These are phyloP conservation scores for Recurvirostra avosetta DNA, from an alignment of 2,113 vertebrate species.

Conservation along the genomic window DNA sequence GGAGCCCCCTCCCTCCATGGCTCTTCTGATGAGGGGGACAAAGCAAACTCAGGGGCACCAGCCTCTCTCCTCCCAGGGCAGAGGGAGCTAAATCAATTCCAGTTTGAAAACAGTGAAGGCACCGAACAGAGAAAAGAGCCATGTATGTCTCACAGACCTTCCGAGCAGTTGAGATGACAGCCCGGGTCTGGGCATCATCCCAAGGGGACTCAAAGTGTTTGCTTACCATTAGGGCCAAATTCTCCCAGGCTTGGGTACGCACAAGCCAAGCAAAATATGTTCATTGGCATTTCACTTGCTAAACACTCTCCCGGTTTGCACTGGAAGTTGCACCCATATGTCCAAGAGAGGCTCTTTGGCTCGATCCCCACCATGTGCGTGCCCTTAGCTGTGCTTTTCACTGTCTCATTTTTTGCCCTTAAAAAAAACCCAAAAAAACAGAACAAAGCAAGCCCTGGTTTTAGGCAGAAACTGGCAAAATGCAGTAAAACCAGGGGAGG, in stretches of 20 bases:
- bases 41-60: neutral
- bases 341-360: neutral
- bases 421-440: neutral
- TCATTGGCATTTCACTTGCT: neutral
- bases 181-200: neutral
- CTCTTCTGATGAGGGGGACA: neutral
- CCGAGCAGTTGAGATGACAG: neutral
- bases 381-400: neutral
- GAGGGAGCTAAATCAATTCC: neutral
- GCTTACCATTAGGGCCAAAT: neutral
- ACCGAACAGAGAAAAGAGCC: fast-evolving
- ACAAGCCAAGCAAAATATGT: constrained; percentile 8
- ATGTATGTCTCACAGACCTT: neutral
- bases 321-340: neutral
- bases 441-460: neutral
- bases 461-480: neutral
- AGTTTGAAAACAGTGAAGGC: neutral
- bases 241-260: neutral
- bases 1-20: neutral
- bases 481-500: neutral
- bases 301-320: neutral
- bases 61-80: neutral
- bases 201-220: neutral
- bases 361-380: fast-evolving
- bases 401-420: neutral